Evolutionary conservation across 2,888 invertebrate species (phyloP), one percentile per base, ranked within the genome.

Genomic region (Oscheius sp.): DNA sequence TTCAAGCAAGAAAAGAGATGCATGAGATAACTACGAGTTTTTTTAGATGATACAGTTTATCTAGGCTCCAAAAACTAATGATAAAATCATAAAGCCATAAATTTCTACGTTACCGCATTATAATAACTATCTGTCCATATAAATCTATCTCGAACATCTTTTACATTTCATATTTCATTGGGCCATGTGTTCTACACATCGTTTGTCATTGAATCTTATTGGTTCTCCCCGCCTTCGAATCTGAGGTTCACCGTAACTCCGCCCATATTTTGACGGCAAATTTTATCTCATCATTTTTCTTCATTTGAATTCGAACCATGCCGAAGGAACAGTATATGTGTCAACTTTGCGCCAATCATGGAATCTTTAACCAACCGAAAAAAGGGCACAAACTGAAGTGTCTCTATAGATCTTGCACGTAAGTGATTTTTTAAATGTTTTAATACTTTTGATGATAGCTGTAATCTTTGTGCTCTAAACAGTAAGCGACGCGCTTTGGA

Each of bases 261-360:
- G 59, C 59, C 59, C 59, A 26, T 24, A 44, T n/a, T n/a, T n/a
- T n/a, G n/a, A n/a, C n/a, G n/a, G n/a, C n/a, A n/a, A n/a, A n/a
- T n/a, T n/a, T n/a, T n/a, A 59, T 59, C 41, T 44, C 59, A 33
- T 12, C 17, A 32, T 9, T 32, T 36, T 56, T 56, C 32, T n/a
- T 54, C 32, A 28, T 54, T 22, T 54, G 33, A 33, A 32, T 22
- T 54, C 8, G 5, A 20, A 74, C 2, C 50, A 85, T 85, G 85
- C 85, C 85, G 8, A 85, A 85, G 65, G 85, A 85, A 68, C 82
- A 85, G 73, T 85, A 85, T 67, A 85, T 85, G 83, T 85, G 85
- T 51, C 85, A 85, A 63, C 70, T 85, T n/a, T 85, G 85, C 61
- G 83, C 83, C 26, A 85, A 85, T 71, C 85, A 85, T 68, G 84